Conservation (phyloP, 2,888 invertebrate species). For the Cerceris ruficornis region DNA sequence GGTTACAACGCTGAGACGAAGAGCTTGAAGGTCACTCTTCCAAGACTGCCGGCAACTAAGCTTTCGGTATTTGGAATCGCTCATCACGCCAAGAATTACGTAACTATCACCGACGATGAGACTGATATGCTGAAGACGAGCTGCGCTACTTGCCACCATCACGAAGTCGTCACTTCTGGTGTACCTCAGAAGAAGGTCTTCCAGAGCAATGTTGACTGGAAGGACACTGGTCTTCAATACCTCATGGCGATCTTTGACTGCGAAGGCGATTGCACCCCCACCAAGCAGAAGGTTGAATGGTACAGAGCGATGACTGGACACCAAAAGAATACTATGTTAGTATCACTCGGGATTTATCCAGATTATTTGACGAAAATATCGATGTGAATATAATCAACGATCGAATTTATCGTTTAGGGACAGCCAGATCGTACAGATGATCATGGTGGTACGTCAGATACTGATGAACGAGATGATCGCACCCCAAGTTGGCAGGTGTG, state of each 20-base stretch:
- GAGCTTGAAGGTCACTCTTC: constrained; percentile 73
- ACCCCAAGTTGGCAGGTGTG: constrained; percentile 72
- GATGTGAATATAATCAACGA: background rate
- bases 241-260: constrained; percentile 70
- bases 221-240: constrained; percentile 70
- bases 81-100: constrained; percentile 73
- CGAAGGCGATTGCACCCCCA: constrained; percentile 63
- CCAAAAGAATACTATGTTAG: constrained; percentile 63
- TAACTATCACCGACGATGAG: constrained; percentile 75
- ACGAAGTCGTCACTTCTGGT: constrained; percentile 75
- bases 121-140: constrained; percentile 69
- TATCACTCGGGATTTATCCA: background rate
- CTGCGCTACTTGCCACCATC: constrained; percentile 74
- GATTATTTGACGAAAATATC: background rate
- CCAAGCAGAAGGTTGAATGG: constrained; percentile 45
- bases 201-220: constrained; percentile 59
- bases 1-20: constrained; percentile 69
- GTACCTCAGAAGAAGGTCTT: constrained; percentile 50
- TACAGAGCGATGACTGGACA: constrained; percentile 37
- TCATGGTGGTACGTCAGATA: constrained; percentile 63
- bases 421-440: constrained; percentile 13
- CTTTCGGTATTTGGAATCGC: constrained; percentile 72
- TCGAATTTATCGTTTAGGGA: constrained; percentile 44
- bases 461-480: constrained; percentile 61
- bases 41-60: constrained; percentile 67